phyloP scores from a whole-genome alignment of 2,113 vertebrate species.

The Anser cygnoides region DNA sequence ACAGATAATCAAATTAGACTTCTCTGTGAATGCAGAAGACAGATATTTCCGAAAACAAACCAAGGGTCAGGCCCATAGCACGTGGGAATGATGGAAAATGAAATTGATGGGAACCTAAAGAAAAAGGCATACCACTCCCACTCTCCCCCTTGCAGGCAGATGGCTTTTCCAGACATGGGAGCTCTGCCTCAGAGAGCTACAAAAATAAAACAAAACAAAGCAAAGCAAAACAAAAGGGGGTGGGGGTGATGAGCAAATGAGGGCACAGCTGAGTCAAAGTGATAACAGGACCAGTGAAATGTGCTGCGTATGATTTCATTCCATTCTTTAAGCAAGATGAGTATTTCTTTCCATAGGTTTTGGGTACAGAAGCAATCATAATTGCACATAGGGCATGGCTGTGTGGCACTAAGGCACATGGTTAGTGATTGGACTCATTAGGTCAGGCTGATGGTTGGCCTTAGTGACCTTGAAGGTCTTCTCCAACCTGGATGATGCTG shows the following conservation, averaged over 20 bases:
- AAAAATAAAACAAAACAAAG: neutral
- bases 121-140: neutral
- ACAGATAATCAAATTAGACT: neutral
- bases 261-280: neutral
- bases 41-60: slow-evolving; percentile 3
- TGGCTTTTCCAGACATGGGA: slow-evolving; percentile 12
- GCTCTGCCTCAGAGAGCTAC: neutral
- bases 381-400: neutral
- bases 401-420: neutral
- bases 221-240: neutral
- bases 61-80: neutral
- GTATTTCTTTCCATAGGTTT: neutral
- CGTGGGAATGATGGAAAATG: neutral
- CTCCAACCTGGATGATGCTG: neutral
- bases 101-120: slow-evolving; percentile 13
- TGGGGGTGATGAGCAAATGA: neutral
- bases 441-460: neutral
- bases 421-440: neutral
- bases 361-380: neutral
- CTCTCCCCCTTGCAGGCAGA: neutral
- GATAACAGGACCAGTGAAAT: neutral
- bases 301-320: neutral
- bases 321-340: neutral
- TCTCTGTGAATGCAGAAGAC: neutral
- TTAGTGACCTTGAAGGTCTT: neutral